Conservation (phyloP, 1,140 invertebrate species). For the Neodiprion virginianus region DNA sequence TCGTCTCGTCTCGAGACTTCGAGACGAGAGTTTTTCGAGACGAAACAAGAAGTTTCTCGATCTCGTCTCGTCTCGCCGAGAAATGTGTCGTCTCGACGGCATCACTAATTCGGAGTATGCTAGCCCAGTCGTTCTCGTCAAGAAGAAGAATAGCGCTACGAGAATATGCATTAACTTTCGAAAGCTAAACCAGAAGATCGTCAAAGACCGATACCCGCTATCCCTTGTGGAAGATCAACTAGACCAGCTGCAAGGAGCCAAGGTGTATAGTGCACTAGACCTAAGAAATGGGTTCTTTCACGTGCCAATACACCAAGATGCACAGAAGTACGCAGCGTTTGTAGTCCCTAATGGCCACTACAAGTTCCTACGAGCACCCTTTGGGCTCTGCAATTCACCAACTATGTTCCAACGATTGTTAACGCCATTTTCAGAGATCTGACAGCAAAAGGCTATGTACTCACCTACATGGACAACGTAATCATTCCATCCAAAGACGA, state of each 20-base stretch:
- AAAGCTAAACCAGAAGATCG: slow-evolving; percentile 38
- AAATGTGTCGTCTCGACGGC: not conserved
- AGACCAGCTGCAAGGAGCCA: slow-evolving; percentile 42
- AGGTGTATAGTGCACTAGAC: slow-evolving; percentile 59
- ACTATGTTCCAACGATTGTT: slow-evolving; percentile 22
- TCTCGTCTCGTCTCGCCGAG: slow-evolving; percentile 13
- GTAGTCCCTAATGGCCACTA: slow-evolving; percentile 16
- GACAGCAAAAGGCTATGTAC: slow-evolving; percentile 21
- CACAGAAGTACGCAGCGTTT: slow-evolving; percentile 16
- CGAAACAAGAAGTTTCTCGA: slow-evolving; percentile 4
- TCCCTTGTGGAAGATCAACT: slow-evolving; percentile 61
- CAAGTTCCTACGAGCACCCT: slow-evolving; percentile 23
- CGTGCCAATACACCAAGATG: slow-evolving; percentile 24
- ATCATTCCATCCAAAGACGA: slow-evolving; percentile 32
- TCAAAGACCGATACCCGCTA: slow-evolving; percentile 59
- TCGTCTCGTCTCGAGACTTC: not conserved
- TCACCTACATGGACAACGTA: slow-evolving; percentile 46
- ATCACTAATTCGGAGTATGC: slow-evolving; percentile 48
- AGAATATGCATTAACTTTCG: slow-evolving; percentile 54
- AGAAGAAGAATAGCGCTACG: slow-evolving; percentile 57
- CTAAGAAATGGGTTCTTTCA: slow-evolving; percentile 41
- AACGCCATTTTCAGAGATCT: slow-evolving; percentile 27
- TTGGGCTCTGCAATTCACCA: slow-evolving; percentile 23
- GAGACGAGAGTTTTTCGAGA: slow-evolving; percentile 12
- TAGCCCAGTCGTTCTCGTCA: slow-evolving; percentile 55